Evolutionary conservation across 2,797 vertebrate genomes (phyloP), one percentile per base, ranked within the genome.

Genomic region (Merluccius polli): DNA sequence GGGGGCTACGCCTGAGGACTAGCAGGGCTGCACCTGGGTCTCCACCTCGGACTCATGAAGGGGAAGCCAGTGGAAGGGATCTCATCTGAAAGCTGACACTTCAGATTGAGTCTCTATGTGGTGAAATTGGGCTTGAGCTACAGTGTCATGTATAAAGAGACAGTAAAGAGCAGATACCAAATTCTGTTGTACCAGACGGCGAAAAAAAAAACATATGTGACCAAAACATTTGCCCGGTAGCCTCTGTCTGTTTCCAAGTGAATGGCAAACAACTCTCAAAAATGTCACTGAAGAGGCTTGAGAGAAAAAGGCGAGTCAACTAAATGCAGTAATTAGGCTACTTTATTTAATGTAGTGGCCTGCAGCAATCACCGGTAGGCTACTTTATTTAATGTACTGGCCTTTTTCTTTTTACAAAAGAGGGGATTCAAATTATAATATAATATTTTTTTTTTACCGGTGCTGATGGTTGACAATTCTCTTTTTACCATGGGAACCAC

Each of bases 1-100:
- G 59, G 36, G 65, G 41, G 59, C 27, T 77, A 65, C 5, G 75
- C 69, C 73, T 81, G 76, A 78, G 79, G 74, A 75, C 78, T 5
- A 15, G 29, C 48, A 71, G 29, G 31, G 31, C 77, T 75, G 88
- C 93, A 93, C 89, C 92, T 93, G 92, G 77, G 92, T 89, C 91
- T 87, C 84, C 63, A 77, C 73, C 75, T 73, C 74, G 1, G 1
- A 75, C 65, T 72, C 70, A 71, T 81, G 73, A 44, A 75, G 83
- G 79, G 72, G 77, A 85, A 86, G 71, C 65, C 65, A 85, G 83
- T 82, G 80, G 82, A 88, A 86, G 69, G 75, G 76, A 87, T 84
- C 80, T 76, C 79, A 82, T 87, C 79, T 90, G 89, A 91, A 87
- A 86, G 84, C 83, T 89, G 87, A 88, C 87, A 89, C 78, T 86